Base-by-base conservation (phyloP, 1,140 invertebrate genomes). In the Musca domestica region DNA sequence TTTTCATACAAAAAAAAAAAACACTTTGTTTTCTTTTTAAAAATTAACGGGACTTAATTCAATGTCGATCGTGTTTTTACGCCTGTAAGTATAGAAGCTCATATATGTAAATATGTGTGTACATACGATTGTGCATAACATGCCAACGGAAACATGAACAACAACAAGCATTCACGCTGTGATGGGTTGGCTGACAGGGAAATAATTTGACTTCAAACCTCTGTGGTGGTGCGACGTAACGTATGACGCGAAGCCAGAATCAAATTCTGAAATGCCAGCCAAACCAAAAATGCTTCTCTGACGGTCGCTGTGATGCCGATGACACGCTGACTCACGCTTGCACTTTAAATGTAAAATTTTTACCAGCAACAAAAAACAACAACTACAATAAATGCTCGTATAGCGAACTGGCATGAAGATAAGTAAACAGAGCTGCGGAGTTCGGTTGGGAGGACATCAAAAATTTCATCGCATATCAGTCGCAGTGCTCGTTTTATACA, bases 201-300 rank as follows among this genome's bases (percentile, higher is more conserved):
- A 56, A 56, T 56, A 56, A 56, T 56, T 56, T 56, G 52, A 56
- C 52, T 56, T 56, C 52, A 56, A 56, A 56, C 52, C 22, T 56
- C 25, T 56, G 27, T 27, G 52, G 25, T 22, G 25, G 34, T 41
- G 12, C 10, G 34, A 12, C 34, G 12, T 41, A 9, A 12, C 10
- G 34, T 41, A 41, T 41, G 34, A 41, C 34, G 34, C 12, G 34
- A 12, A 41, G 34, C 34, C 34, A 41, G 34, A 41, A 41, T 41
- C 4, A 41, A 41, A 41, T 41, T 41, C 34, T 41, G 34, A 10
- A 41, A 41, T 41, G 4, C 34, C 34, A 41, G 34, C 34, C 34
- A 41, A 41, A 41, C 34, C 34, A 41, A 41, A 41, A 41, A 41
- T 41, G 34, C 34, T 41, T 41, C 34, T 41, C 34, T 41, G 34